These are phyloP conservation scores for Amblyopsis hoosieri DNA, from an alignment of 2,797 vertebrate species.

Conservation along the genomic window DNA sequence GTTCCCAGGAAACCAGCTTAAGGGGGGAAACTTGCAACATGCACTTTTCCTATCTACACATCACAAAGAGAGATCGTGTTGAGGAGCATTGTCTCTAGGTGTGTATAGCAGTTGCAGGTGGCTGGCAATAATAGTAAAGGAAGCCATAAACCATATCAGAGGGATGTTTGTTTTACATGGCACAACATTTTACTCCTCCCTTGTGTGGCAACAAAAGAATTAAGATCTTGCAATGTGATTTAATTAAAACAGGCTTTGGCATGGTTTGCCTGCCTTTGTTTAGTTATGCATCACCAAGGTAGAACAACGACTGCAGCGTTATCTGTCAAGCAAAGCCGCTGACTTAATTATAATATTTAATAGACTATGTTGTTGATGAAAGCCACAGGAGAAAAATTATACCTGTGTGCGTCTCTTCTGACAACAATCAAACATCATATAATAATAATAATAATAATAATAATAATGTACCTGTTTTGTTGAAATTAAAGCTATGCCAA, in stretches of 20 bases:
- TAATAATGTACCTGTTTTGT: conserved; percentile 1
- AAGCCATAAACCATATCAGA: conserved; percentile 34
- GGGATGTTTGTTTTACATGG: conserved; percentile 41
- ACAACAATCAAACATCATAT: conserved; percentile 20
- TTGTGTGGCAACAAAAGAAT: conserved; percentile 46
- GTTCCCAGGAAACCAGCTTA: conserved; percentile 41
- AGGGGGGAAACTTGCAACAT: conserved; percentile 26
- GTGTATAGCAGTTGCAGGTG: conserved; percentile 27
- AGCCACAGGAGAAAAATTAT: conserved; percentile 41
- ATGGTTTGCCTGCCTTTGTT: conserved; percentile 53
- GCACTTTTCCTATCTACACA: conserved; percentile 24
- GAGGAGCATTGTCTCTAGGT: conserved; percentile 43
- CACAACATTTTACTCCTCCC: conserved; percentile 28
- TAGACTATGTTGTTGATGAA: conserved; percentile 39
- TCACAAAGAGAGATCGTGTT: conserved; percentile 44
- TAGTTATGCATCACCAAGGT: conserved; percentile 51
- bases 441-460: not conserved
- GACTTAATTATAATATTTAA: conserved; percentile 53
- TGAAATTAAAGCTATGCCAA: conserved; percentile 4
- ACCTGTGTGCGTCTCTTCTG: conserved; percentile 17
- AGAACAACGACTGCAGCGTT: conserved; percentile 27
- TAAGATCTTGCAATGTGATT: conserved; percentile 48
- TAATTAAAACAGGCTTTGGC: conserved; percentile 53
- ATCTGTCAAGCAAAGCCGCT: conserved; percentile 45
- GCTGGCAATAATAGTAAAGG: conserved; percentile 6